These are phyloP conservation scores for Trichacis sp. DNA, from an alignment of 2,888 invertebrate species.

Conservation along the genomic window DNA sequence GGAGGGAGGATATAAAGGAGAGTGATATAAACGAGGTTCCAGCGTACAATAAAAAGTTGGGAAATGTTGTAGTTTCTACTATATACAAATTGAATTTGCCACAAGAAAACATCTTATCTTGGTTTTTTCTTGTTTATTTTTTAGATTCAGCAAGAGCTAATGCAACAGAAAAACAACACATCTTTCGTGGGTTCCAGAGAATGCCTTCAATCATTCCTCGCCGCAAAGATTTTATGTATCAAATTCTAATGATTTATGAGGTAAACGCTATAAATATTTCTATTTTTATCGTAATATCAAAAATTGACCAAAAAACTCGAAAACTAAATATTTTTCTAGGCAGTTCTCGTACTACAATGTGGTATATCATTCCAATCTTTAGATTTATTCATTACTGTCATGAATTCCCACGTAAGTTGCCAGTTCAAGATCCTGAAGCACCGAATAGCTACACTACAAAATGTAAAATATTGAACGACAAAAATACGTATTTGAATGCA, in stretches of 20 bases:
- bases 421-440: background rate
- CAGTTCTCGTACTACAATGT: background rate
- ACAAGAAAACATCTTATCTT: too few relatives aligned
- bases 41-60: too few relatives aligned
- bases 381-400: background rate
- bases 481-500: too few relatives aligned
- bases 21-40: too few relatives aligned
- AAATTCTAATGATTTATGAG: background rate
- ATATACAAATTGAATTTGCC: too few relatives aligned
- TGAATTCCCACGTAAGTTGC: background rate
- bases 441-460: too few relatives aligned
- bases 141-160: background rate
- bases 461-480: too few relatives aligned
- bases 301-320: too few relatives aligned
- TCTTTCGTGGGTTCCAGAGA: background rate
- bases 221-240: background rate
- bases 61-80: too few relatives aligned
- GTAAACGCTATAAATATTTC: background rate
- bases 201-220: background rate
- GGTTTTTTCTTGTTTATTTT: background rate
- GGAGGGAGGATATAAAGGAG: too few relatives aligned
- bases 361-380: background rate
- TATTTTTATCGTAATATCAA: too few relatives aligned
- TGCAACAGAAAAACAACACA: background rate
- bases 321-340: background rate